Base-by-base conservation (phyloP, 2,888 invertebrate species). In the Chaetoderma sp. region DNA sequence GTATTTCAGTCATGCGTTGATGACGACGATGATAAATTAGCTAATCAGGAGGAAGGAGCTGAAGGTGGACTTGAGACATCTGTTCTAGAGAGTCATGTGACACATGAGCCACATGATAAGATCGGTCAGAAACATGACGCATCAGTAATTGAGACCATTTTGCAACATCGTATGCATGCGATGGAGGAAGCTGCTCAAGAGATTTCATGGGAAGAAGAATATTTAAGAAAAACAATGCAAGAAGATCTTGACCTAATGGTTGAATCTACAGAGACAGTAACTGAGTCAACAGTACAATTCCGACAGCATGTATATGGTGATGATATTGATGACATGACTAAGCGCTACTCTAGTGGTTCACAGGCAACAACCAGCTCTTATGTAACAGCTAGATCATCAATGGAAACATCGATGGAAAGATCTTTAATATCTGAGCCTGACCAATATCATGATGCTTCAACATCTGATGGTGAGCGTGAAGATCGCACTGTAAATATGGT, bases 41-140 rank as follows among this genome's bases (percentile, higher is more conserved):
- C n/a, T n/a, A n/a, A n/a, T n/a, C n/a, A n/a, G n/a, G n/a, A n/a
- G n/a, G n/a, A n/a, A n/a, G n/a, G n/a, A n/a, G n/a, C n/a, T n/a
- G n/a, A n/a, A n/a, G n/a, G n/a, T n/a, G n/a, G n/a, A n/a, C n/a
- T n/a, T n/a, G n/a, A n/a, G n/a, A n/a, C 13, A 18, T 18, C 21
- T 13, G 16, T 47, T 47, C 21, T 8, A 8, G 10, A 30, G 30
- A 13, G 50, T 36, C 18, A 25, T 23, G 94, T 0, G 94, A 94
- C 87, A 94, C 94, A 50, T 65, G 84, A 85, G 67, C 83, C 84
- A 23, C 81, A 85, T 75, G 81, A 83, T 18, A 69, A 75, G 36
- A 83, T 84, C 33, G 65, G 75, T 44, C 74, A 78, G 44, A 72
- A 78, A 10, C 80, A 84, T 70, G 78, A 81, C 58, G 76, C 78